A percentile compares a stretch with the other conserved stretches of the same genome.
These are phyloP conservation scores for Sebastes elongatus DNA, from an alignment of 2,797 vertebrate species.

Conservation along the genomic window DNA sequence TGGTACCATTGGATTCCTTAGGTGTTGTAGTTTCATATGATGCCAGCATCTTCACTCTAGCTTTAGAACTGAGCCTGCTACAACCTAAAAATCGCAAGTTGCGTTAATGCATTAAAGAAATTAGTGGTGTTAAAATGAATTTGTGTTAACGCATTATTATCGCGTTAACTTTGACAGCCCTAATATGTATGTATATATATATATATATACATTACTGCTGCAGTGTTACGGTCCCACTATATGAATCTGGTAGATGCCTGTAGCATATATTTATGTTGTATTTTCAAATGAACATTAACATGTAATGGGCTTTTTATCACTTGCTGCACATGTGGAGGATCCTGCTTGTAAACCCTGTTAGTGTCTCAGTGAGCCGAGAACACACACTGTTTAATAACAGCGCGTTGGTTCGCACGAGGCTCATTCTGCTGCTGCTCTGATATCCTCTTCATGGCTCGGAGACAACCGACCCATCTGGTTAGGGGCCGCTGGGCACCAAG, in stretches of 20 bases:
- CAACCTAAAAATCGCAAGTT: no score
- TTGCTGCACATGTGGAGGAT: background rate
- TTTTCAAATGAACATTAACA: background rate
- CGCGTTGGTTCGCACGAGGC: background rate
- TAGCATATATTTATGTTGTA: background rate
- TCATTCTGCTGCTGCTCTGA: slow-evolving; percentile 15
- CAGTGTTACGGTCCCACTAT: no score
- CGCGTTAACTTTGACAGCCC: no score
- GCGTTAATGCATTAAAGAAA: no score
- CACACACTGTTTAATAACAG: slow-evolving; percentile 13
- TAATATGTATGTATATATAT: no score
- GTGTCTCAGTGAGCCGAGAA: slow-evolving; percentile 22
- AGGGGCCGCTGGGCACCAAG: slow-evolving; percentile 20
- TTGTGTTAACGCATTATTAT: no score
- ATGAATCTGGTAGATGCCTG: background rate
- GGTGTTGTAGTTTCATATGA: no score
- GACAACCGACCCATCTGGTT: slow-evolving; percentile 55
- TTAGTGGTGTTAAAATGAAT: no score
- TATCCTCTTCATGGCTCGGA: slow-evolving; percentile 40
- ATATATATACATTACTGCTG: background rate
- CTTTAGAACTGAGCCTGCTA: no score
- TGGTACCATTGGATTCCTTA: no score
- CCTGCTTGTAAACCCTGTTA: background rate
- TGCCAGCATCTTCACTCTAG: no score
- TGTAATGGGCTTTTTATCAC: background rate